Conservation (phyloP, 2,797 vertebrate species). For the Poecilia velifera region DNA sequence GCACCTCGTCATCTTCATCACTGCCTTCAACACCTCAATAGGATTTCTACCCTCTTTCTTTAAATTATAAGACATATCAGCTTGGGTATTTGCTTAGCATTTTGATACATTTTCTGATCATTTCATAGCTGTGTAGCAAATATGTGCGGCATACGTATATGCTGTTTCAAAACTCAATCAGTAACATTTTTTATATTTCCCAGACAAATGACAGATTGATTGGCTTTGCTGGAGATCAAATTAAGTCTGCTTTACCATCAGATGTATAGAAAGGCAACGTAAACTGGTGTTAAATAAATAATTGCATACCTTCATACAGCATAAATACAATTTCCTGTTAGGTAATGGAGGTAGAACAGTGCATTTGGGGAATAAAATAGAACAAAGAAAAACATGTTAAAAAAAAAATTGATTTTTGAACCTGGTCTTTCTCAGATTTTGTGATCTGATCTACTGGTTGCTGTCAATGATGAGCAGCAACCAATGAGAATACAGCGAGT, state of each 20-base stretch:
- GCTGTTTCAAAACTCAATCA: neutral
- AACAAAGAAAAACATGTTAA: neutral
- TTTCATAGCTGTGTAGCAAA: neutral
- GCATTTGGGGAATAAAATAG: neutral
- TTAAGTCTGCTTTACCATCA: neutral
- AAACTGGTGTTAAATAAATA: neutral
- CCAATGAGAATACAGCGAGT: neutral
- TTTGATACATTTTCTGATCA: neutral
- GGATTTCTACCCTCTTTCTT: neutral
- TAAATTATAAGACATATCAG: neutral
- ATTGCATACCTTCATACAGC: no score
- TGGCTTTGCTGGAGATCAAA: neutral
- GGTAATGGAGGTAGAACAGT: neutral
- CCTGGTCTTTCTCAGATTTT: no score
- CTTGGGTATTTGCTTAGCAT: neutral
- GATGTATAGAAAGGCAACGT: neutral
- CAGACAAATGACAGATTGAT: neutral
- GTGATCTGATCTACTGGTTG: no score
- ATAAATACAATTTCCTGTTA: neutral
- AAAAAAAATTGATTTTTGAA: no score
- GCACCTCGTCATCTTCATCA: no score
- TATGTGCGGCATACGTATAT: neutral
- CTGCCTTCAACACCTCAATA: no score
- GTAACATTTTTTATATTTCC: neutral
- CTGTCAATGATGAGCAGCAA: neutral